A percentile compares a stretch with the other conserved stretches of the same genome.
Conservation (phyloP, 1,140 invertebrate species). For the Papilio aristodemus region DNA sequence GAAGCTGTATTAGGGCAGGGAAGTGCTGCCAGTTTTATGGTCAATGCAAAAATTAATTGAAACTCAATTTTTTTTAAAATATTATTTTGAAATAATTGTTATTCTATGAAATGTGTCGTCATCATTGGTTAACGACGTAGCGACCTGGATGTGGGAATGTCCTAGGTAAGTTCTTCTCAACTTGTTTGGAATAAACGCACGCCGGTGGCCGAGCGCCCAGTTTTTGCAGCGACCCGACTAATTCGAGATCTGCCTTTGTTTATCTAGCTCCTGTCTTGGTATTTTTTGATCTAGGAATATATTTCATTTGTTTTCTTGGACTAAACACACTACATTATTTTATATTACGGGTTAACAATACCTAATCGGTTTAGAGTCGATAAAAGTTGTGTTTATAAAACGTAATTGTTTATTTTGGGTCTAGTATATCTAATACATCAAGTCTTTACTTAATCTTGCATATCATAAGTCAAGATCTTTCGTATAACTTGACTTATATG, state of each 20-base stretch:
- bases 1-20: no score
- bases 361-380: neutral
- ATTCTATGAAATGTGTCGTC: neutral
- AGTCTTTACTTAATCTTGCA: neutral
- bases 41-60: no score
- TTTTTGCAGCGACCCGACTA: conserved; percentile 30
- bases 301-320: conserved; percentile 4
- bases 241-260: conserved; percentile 52
- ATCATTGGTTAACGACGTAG: neutral
- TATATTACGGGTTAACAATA: neutral
- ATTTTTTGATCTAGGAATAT: conserved; percentile 17
- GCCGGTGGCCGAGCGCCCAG: conserved; percentile 39
- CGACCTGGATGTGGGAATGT: conserved; percentile 14
- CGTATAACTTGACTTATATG: conserved; percentile 6
- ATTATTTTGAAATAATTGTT: neutral
- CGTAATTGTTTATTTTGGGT: neutral
- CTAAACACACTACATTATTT: neutral
- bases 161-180: conserved; percentile 39
- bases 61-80: no score
- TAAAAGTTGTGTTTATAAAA: neutral
- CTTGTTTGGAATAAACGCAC: conserved; percentile 41
- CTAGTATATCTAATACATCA: neutral
- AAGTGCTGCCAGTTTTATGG: no score
- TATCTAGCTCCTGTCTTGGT: conserved; percentile 48
- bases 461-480: conserved; percentile 11